Percentiles rank a stretch among this genome's conserved stretches.
Evolutionary conservation across 2,113 vertebrate genomes (phyloP).

Genomic region (Rallus limicola): DNA sequence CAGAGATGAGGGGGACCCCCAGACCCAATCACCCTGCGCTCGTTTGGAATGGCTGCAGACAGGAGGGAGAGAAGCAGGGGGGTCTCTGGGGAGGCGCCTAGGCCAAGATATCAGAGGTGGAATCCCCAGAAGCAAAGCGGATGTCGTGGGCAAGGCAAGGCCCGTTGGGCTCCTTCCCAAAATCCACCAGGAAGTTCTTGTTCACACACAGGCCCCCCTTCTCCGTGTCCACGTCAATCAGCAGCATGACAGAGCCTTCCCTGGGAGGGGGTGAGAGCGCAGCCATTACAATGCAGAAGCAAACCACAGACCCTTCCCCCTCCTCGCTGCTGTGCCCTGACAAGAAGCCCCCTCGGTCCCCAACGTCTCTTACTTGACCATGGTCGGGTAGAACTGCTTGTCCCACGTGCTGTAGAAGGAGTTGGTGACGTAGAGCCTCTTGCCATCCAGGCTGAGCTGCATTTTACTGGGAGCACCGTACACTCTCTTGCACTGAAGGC

Average conservation of each 20-base stretch:
- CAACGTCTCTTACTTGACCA: slow-evolving; percentile 77
- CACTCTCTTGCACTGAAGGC: slow-evolving; percentile 83
- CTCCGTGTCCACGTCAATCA: slow-evolving; percentile 84
- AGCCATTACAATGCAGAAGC: not conserved
- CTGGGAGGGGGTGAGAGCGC: slow-evolving; percentile 59
- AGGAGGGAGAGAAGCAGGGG: not conserved
- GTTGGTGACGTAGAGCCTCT: slow-evolving; percentile 87
- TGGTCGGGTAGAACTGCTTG: slow-evolving; percentile 91
- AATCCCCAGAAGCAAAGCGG: slow-evolving; percentile 87
- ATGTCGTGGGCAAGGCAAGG: slow-evolving; percentile 86
- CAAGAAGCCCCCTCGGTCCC: not conserved
- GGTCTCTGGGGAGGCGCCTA: not conserved
- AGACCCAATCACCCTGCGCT: not conserved
- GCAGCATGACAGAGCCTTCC: slow-evolving; percentile 89
- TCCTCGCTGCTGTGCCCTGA: too few relatives aligned
- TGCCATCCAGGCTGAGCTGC: slow-evolving; percentile 91
- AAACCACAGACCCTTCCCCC: not conserved
- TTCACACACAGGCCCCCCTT: slow-evolving; percentile 84
- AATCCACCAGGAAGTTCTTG: slow-evolving; percentile 90
- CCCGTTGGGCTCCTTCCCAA: slow-evolving; percentile 86
- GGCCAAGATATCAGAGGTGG: slow-evolving; percentile 85
- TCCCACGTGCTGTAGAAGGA: slow-evolving; percentile 94
- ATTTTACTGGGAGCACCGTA: slow-evolving; percentile 86
- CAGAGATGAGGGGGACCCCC: not conserved
- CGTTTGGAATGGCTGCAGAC: not conserved